Conservation (phyloP, 1,140 invertebrate species). For the Eciton burchellii region DNA sequence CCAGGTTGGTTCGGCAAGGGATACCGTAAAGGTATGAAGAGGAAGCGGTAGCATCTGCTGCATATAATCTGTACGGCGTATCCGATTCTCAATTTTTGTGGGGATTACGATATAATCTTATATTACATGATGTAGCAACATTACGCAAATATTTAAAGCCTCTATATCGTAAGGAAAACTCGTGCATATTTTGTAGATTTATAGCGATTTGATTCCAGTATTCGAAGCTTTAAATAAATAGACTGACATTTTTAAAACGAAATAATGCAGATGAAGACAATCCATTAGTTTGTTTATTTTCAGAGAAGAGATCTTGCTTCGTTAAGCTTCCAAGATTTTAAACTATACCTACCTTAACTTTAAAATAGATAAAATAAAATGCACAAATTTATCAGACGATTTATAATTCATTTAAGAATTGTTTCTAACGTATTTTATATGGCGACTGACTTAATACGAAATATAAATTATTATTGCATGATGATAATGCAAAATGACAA, state of each 20-base stretch:
- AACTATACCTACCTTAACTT: neutral
- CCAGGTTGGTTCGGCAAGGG: conserved; percentile 90
- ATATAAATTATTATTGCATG: too few relatives aligned
- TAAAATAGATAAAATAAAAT: neutral
- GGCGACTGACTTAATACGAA: too few relatives aligned
- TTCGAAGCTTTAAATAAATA: conserved; percentile 64
- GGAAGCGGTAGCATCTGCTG: conserved; percentile 85
- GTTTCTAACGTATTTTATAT: too few relatives aligned
- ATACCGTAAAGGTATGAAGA: conserved; percentile 86
- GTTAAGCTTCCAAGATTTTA: conserved; percentile 10
- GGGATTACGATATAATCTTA: conserved; percentile 43
- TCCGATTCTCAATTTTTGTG: conserved; percentile 31
- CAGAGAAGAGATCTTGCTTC: neutral
- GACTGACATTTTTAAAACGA: conserved; percentile 60
- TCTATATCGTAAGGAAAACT: conserved; percentile 66
- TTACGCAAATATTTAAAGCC: conserved; percentile 64
- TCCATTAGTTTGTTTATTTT: conserved; percentile 51
- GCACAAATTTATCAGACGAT: too few relatives aligned
- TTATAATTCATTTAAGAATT: too few relatives aligned
- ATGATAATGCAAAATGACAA: too few relatives aligned
- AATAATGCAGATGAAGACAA: conserved; percentile 29
- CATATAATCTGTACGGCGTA: conserved; percentile 3
- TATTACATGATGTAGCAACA: conserved; percentile 51
- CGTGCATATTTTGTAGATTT: conserved; percentile 54
- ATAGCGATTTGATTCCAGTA: conserved; percentile 64